Evolutionary conservation across 1,140 invertebrate species (phyloP), one percentile per base, ranked within the genome.

Genomic region (Dinoponera quadriceps): DNA sequence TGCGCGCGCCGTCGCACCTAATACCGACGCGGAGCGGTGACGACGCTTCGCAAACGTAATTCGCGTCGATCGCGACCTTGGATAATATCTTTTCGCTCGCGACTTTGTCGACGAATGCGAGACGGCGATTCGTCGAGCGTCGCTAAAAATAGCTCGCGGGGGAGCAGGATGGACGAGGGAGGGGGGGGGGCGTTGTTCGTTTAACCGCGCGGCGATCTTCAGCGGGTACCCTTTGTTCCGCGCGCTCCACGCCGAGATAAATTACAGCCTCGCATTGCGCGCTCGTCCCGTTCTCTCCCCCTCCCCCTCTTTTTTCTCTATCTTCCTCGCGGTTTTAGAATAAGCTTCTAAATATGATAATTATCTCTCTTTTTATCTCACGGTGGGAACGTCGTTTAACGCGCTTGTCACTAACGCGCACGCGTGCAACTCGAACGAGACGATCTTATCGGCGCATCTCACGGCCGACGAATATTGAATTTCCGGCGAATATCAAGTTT

Each of bases 41-140:
- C 55, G 63, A 71, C 48, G 87, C 55, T 77, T 83, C 74, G 88
- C 83, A 84, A 86, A 89, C 87, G 86, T 81, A 85, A 89, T 90
- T 90, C 84, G 85, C 78, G 59, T 44, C 59, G 85, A 86, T 86
- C 85, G 72, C 65, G 82, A 89, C 71, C 74, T 68, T 60, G 59
- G 84, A 86, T 89, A 88, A 86, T 27, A 38, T 57, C 48, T 75
- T 74, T 82, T 65, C 71, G 59, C 71, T 80, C 84, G 66, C 33
- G 25, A 57, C 44, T 25, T 18, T 4, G 25, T 51, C 20, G 22
- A 71, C 20, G n/a, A n/a, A n/a, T n/a, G n/a, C 63, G 60, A 7
- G 44, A 44, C 33, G 44, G 62, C 14, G 22, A 75, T 72, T 54
- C 62, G n/a, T 55, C 51, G 22, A 54, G 74, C 57, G 63, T 65